Evolutionary conservation across 2,113 vertebrate genomes (phyloP).

Genomic region (Picathartes gymnocephalus): DNA sequence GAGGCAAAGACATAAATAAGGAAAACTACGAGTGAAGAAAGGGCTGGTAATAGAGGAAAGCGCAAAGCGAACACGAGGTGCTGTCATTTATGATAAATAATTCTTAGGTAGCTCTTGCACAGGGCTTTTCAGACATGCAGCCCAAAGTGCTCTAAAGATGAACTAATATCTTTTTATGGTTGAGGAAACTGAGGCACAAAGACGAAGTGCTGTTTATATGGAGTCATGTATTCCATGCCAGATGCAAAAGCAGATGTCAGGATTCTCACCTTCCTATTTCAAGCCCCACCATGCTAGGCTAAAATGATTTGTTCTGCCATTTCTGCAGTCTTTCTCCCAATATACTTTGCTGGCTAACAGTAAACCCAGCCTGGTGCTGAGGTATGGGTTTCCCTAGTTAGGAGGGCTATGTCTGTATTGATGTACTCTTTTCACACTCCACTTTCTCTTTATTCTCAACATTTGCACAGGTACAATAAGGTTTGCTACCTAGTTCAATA

Average conservation of each 20-base stretch:
- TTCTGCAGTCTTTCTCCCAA: not conserved
- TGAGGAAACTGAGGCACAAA: conserved; percentile 41
- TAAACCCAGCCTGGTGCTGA: not conserved
- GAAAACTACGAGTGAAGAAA: conserved; percentile 30
- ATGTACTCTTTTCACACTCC: not conserved
- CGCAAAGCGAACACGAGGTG: not conserved
- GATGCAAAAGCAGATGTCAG: not conserved
- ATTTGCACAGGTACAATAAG: not conserved
- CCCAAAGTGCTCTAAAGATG: not conserved
- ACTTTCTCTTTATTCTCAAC: not conserved
- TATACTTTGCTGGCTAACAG: not conserved
- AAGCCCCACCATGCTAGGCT: not conserved
- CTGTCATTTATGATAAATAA: conserved; percentile 34
- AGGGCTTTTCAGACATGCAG: not conserved
- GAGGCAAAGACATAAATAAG: conserved; percentile 57
- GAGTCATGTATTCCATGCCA: not conserved
- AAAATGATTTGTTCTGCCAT: not conserved
- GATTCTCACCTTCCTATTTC: not conserved
- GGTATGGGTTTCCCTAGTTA: not conserved
- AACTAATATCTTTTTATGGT: not conserved
- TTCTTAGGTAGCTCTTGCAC: not conserved
- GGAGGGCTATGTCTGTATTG: not conserved
- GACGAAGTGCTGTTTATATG: not conserved
- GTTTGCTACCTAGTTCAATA: not conserved
- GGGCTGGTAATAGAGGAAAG: conserved; percentile 25